Conservation (phyloP, 2,113 vertebrate species). For the Helogale parvula region DNA sequence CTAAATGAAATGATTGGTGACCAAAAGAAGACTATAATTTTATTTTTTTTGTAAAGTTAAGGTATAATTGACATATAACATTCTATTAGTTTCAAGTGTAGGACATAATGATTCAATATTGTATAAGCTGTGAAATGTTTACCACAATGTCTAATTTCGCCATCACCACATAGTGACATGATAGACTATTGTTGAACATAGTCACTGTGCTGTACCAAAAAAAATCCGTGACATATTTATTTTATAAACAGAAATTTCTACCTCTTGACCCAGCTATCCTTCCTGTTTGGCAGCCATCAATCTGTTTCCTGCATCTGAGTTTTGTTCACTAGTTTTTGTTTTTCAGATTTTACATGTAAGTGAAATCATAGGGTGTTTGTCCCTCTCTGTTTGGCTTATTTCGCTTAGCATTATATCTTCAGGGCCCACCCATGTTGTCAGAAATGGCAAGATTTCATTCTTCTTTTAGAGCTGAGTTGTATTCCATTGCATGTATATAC, state of each 20-base stretch:
- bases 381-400: not conserved
- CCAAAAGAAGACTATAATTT: not conserved
- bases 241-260: not conserved
- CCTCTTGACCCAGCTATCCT: not conserved
- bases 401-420: not conserved
- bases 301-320: not conserved
- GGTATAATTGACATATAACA: not conserved
- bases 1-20: not conserved
- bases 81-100: not conserved
- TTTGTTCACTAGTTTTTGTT: not conserved
- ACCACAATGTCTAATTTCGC: not conserved
- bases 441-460: not conserved
- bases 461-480: not conserved
- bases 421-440: not conserved
- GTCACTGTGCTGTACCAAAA: not conserved
- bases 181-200: not conserved
- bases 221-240: not conserved
- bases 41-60: not conserved
- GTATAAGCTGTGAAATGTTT: not conserved
- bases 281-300: not conserved
- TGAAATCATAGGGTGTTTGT: not conserved
- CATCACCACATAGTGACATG: not conserved
- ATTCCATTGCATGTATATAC: not conserved
- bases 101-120: not conserved
- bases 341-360: not conserved